phyloP scores from a whole-genome alignment of 2,113 vertebrate species.

The Saguinus midas region DNA sequence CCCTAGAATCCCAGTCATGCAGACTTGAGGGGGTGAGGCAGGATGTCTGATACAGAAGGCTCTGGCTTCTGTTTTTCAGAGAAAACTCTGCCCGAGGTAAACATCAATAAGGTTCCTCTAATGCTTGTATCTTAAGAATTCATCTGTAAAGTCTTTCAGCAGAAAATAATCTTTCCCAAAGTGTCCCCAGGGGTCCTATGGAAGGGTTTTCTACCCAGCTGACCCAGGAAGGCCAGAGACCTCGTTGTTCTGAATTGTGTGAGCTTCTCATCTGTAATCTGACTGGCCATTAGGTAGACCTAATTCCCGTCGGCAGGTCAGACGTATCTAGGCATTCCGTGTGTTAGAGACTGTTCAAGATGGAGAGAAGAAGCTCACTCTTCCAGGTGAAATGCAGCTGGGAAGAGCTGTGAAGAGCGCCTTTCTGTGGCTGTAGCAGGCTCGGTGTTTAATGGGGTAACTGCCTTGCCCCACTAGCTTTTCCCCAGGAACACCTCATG shows the following conservation, averaged over 20 bases:
- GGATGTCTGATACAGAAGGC: neutral
- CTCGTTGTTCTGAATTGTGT: accelerated
- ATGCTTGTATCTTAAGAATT: neutral
- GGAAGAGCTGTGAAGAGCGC: neutral
- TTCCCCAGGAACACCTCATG: accelerated
- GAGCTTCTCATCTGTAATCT: too few species aligned
- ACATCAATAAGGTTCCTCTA: neutral
- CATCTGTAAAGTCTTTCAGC: too few species aligned
- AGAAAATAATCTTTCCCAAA: neutral
- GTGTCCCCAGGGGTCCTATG: too few species aligned
- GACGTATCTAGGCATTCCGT: too few species aligned
- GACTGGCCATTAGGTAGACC: accelerated
- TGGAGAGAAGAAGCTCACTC: neutral
- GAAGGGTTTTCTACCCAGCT: neutral
- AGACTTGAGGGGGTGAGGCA: accelerated
- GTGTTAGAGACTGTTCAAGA: neutral
- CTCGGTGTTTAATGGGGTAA: too few species aligned
- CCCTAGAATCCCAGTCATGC: accelerated
- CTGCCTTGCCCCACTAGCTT: neutral
- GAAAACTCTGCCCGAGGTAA: accelerated
- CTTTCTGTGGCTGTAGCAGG: too few species aligned
- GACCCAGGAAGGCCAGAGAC: neutral
- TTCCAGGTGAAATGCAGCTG: too few species aligned
- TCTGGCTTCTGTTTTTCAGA: neutral
- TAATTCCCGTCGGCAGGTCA: accelerated